A percentile compares a stretch with the other conserved stretches of the same genome.
phyloP scores from a whole-genome alignment of 2,888 invertebrate species.

The Priapulus caudatus region DNA sequence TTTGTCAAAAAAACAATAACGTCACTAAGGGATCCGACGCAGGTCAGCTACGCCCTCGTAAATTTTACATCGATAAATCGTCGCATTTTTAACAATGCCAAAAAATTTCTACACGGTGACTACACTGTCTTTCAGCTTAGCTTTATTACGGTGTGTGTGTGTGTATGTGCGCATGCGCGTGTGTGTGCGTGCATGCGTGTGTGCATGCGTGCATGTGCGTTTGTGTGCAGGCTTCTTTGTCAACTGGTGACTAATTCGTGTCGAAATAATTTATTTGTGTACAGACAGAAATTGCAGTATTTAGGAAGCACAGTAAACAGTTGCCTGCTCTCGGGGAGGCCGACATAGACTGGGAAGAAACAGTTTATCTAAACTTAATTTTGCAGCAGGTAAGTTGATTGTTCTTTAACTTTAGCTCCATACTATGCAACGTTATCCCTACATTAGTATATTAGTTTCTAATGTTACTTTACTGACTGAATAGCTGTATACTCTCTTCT shows the following conservation, averaged over 20 bases:
- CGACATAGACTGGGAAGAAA: constrained; percentile 98
- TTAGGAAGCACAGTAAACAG: constrained; percentile 90
- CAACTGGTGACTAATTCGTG: no score
- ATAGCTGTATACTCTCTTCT: no score
- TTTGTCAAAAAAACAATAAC: constrained; percentile 55
- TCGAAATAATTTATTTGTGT: no score
- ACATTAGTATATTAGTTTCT: no score
- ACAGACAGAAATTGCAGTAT: constrained; percentile 89
- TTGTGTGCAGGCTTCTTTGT: no score
- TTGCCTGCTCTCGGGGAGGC: constrained; percentile 81
- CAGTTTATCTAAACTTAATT: constrained; percentile 88
- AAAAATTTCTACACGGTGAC: no score
- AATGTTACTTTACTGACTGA: constrained; percentile 2
- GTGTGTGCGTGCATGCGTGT: no score
- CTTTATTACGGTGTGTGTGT: no score
- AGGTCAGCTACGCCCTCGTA: no score
- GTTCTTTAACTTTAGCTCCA: constrained; percentile 8
- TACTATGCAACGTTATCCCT: constrained; percentile 6
- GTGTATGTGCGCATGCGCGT: no score
- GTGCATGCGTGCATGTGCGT: no score
- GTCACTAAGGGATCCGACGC: constrained; percentile 60
- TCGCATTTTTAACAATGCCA: constrained; percentile 66
- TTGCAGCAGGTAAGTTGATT: constrained; percentile 68
- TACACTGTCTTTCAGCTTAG: constrained; percentile 26
- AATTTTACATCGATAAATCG: background rate